Evolutionary conservation across 2,888 invertebrate genomes (phyloP), one percentile per base, ranked within the genome.

Genomic region (Microctonus hyperodae): DNA sequence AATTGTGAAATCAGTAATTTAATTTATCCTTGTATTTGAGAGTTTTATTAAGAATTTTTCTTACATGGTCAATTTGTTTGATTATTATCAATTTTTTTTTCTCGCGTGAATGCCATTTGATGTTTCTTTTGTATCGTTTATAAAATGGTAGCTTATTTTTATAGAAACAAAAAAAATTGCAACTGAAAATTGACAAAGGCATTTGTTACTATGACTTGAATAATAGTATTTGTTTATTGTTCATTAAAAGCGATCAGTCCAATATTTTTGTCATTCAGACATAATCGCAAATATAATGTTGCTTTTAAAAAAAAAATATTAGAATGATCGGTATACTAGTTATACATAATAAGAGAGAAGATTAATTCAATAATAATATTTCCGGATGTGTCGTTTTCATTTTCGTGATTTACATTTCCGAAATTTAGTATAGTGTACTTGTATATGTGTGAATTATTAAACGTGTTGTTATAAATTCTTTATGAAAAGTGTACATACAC

Each of bases 401-500:
- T 37, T 7, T 44, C 16, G 16, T 16, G 20, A 7, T 44, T 40
- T 44, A 44, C 55, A 28, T 13, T 11, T 23, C 6, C 28, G 5
- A 31, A 31, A 55, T 55, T 28, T 1, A 31, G n/a, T n/a, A n/a
- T n/a, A 55, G 11, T 44, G 9, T 16, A 2, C 16, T 23, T 13
- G 51, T 51, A 51, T 55, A 31, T 28, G 23, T 55, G 55, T 55
- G 33, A 55, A 31, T 3, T 20, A 55, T 53, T 13, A 51, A 28
- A n/a, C 13, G n/a, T 16, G 31, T 55, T 2, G 31, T 55, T 55
- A 33, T 33, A 55, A 55, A 55, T 37, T 37, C 20, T 16, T 23
- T 61, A 51, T 61, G 28, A 44, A 61, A 56, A 40, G 16, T 60
- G 59, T 61, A 61, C 44, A 61, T 61, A 51, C 51, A 61, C 35